A percentile compares a stretch with the other conserved stretches of the same genome.
phyloP scores from a whole-genome alignment of 2,113 vertebrate species.

The Zosterops borbonicus region DNA sequence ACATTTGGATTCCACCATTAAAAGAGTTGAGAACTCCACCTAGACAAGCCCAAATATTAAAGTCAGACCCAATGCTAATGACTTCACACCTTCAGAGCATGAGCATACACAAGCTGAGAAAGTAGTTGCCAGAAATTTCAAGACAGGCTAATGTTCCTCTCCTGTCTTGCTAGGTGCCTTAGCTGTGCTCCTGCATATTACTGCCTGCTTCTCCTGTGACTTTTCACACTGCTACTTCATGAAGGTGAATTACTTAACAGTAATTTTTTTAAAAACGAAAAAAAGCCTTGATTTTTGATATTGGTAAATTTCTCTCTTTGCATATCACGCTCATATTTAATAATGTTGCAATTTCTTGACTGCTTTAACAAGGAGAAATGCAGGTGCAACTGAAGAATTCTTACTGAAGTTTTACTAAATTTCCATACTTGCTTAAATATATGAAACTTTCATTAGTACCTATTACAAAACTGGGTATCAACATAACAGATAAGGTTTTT shows the following conservation, averaged over 20 bases:
- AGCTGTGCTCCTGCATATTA: neutral
- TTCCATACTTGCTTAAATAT: neutral
- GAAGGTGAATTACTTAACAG: neutral
- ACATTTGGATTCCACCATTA: neutral
- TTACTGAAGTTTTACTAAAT: neutral
- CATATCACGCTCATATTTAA: neutral
- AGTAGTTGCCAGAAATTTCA: neutral
- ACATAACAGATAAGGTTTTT: neutral
- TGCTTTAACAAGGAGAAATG: neutral
- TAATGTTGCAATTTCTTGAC: neutral
- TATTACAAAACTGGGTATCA: accelerated
- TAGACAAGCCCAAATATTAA: neutral
- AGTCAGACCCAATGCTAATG: neutral
- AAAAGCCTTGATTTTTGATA: accelerated
- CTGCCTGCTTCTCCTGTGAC: neutral
- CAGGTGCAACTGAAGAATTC: neutral
- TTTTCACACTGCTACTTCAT: neutral
- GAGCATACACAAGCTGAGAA: neutral
- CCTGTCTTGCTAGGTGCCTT: neutral
- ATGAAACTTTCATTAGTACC: neutral
- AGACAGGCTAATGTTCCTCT: neutral
- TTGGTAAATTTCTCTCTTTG: neutral
- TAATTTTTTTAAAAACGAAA: neutral
- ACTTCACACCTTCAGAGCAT: neutral
- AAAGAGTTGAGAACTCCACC: neutral